These are phyloP conservation scores for Plumapathes pennacea DNA, from an alignment of 92 coral and sea anemone species.

Conservation along the genomic window DNA sequence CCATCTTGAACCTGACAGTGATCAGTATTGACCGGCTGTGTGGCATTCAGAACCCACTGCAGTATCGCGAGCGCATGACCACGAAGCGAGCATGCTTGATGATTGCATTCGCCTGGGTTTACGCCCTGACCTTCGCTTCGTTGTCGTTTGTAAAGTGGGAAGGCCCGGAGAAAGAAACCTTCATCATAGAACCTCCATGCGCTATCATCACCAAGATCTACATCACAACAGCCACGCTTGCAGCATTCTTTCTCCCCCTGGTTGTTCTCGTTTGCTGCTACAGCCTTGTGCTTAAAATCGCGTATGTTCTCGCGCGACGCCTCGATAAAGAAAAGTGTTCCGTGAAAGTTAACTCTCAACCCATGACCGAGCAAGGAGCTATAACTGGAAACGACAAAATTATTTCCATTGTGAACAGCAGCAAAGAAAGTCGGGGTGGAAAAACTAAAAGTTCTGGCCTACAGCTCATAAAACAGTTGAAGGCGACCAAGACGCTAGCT, in stretches of 20 bases:
- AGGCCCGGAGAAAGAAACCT: not conserved
- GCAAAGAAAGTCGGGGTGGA: conserved; percentile 49
- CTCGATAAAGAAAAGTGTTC: conserved; percentile 75
- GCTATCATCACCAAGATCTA: conserved; percentile 58
- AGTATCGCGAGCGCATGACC: conserved; percentile 72
- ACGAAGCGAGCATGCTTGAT: conserved; percentile 51
- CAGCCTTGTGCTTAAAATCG: conserved; percentile 73
- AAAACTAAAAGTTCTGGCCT: conserved; percentile 57
- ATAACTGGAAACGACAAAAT: conserved; percentile 62
- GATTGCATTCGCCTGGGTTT: conserved; percentile 80
- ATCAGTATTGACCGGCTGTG: conserved; percentile 89
- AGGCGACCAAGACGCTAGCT: conserved; percentile 96
- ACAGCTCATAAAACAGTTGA: conserved; percentile 78
- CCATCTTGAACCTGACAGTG: conserved; percentile 86
- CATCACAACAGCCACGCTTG: conserved; percentile 61
- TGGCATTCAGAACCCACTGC: conserved; percentile 86
- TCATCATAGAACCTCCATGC: conserved; percentile 28
- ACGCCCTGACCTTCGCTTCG: conserved; percentile 77
- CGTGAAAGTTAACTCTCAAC: conserved; percentile 61
- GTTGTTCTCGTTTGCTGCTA: conserved; percentile 71
- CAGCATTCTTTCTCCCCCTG: conserved; percentile 77
- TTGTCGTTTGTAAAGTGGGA: conserved; percentile 71
- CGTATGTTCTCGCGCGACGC: conserved; percentile 70
- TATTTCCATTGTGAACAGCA: conserved; percentile 66
- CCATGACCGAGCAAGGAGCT: conserved; percentile 12